These are phyloP conservation scores for Scaptodrosophila latifasciaeformis DNA, from an alignment of 2,888 invertebrate genomes.

Conservation along the genomic window DNA sequence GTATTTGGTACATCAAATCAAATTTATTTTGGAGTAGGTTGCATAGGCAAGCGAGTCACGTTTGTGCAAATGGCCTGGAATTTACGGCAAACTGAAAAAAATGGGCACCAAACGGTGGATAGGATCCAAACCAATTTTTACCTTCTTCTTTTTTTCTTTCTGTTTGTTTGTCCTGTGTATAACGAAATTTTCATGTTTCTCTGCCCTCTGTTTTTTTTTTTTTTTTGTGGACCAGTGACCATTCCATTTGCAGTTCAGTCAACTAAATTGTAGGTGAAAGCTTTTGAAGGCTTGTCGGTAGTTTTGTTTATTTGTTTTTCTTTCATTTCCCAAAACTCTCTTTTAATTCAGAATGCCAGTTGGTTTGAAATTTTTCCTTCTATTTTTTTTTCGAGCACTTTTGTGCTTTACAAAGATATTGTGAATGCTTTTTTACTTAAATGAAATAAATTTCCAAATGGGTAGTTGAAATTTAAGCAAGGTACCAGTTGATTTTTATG, in stretches of 20 bases:
- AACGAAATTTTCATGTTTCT: conserved; percentile 41
- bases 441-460: neutral
- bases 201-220: no score
- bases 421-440: neutral
- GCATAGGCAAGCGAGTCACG: conserved; percentile 33
- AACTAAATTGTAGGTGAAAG: conserved; percentile 38
- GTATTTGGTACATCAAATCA: no score
- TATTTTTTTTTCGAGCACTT: conserved; percentile 23
- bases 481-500: no score
- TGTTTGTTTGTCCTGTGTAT: conserved; percentile 14
- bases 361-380: conserved; percentile 4
- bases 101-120: conserved; percentile 19
- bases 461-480: no score
- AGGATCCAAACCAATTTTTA: no score
- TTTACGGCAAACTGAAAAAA: conserved; percentile 30
- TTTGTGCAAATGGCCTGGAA: conserved; percentile 43
- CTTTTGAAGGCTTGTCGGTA: conserved; percentile 15
- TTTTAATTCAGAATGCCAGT: neutral
- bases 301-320: conserved; percentile 1
- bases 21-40: conserved; percentile 38
- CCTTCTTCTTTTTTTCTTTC: no score
- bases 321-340: neutral
- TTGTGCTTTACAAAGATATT: conserved; percentile 10
- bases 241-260: conserved; percentile 18
- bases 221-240: no score